phyloP scores from a whole-genome alignment of 37 sponge, comb jelly and placozoan genomes.

The Eunapius fragilis region DNA sequence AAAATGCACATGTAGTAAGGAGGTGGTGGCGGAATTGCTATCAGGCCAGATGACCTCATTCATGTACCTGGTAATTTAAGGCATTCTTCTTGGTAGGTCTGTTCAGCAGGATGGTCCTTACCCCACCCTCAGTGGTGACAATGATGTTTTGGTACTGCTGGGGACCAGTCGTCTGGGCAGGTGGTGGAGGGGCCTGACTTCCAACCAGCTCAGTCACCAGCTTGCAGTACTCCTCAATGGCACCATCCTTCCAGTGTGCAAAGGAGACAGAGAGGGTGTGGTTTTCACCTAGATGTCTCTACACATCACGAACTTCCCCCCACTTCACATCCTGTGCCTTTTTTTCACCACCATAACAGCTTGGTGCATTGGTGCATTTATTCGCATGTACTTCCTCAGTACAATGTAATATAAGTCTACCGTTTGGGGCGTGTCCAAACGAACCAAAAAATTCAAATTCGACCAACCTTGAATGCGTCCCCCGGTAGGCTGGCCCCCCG shows the following conservation, averaged over 20 bases:
- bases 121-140: slow-evolving; percentile 65
- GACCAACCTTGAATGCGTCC: no score
- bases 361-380: no score
- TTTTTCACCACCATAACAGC: no score
- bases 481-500: no score
- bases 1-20: background rate
- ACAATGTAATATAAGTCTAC: no score
- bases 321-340: no score
- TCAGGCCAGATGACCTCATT: background rate
- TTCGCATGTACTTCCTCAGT: no score
- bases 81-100: slow-evolving; percentile 90
- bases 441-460: no score
- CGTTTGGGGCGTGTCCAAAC: no score
- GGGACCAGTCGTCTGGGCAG: background rate
- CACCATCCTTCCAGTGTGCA: slow-evolving; percentile 41
- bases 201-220: slow-evolving; percentile 73
- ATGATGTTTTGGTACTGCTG: slow-evolving; percentile 43
- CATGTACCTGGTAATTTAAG: slow-evolving; percentile 55
- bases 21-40: background rate
- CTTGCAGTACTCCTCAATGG: slow-evolving; percentile 63
- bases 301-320: background rate
- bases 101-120: slow-evolving; percentile 81
- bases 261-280: background rate
- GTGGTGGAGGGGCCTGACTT: background rate
- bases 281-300: no score